Evolutionary conservation across 2,113 vertebrate species (phyloP), one percentile per base, ranked within the genome.

Genomic region (Sciurus niger): DNA sequence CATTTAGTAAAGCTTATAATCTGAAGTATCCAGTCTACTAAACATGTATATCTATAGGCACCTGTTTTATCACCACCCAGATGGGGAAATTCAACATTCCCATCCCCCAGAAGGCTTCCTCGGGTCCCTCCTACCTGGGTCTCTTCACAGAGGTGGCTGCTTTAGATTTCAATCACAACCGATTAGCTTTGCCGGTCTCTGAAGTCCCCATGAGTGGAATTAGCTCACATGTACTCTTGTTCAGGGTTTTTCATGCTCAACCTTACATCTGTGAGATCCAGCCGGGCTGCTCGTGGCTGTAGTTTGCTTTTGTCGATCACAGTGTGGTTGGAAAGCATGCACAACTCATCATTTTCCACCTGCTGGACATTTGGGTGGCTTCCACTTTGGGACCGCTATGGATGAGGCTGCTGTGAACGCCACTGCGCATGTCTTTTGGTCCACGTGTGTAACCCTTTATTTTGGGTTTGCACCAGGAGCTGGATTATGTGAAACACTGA

Each of bases 51-150:
- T 22, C 7, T 25, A 30, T 24, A 8, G 16, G 20, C 40, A 55
- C 32, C 37, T 12, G 25, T 77, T 40, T 4, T 46, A 2, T 11
- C 60, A 53, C 65, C 77, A 58, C 40, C 1, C 13, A 28, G 18
- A 32, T 8, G 18, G 20, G 37, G 10, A 22, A 20, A n/a, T 37
- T 53, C 48, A 76, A 10, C 68, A 6, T 43, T 84, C n/a, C 48
- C 48, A 7, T 4, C 5, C 17, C 51, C 28, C 0, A 72, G 46
- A 30, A n/a, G 11, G 12, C 2, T n/a, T 28, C 25, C 6, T 28
- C 1, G 0, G 1, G 25, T 34, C 25, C 4, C 8, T 34, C 0
- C 1, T 4, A 5, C 6, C 34, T 46, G 37, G 1, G 3, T 28
- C 24, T 34, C 82, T 43, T 8, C 14, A 13, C 10, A 48, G 14